Evolutionary conservation across 2,113 vertebrate genomes (phyloP).

Genomic region (Melanostigma gelatinosum): DNA sequence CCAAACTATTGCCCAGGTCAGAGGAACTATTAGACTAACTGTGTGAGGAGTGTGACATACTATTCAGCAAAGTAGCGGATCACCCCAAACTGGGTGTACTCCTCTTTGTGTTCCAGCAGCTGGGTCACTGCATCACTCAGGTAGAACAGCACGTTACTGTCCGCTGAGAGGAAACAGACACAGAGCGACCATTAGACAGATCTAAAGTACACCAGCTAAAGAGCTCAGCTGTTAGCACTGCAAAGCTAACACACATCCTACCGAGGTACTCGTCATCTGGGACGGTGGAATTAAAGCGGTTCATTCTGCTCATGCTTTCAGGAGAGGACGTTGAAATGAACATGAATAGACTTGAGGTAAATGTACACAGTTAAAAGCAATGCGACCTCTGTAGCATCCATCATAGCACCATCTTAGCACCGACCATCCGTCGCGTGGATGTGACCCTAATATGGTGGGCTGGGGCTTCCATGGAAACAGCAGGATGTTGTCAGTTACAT

Average conservation of each 20-base stretch:
- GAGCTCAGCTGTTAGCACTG: background rate
- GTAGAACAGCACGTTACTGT: slow-evolving; percentile 92
- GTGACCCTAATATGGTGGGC: background rate
- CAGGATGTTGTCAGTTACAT: slow-evolving; percentile 60
- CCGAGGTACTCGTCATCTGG: slow-evolving; percentile 74
- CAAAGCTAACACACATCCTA: slow-evolving; percentile 44
- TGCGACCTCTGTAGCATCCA: background rate
- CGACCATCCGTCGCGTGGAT: background rate
- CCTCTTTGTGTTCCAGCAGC: slow-evolving; percentile 93
- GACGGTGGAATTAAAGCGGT: slow-evolving; percentile 60
- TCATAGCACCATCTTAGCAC: background rate
- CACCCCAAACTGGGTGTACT: slow-evolving; percentile 91
- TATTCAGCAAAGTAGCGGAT: slow-evolving; percentile 96
- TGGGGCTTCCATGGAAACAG: slow-evolving; percentile 36
- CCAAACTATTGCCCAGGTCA: too few species aligned
- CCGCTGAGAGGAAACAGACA: slow-evolving; percentile 79
- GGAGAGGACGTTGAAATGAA: background rate
- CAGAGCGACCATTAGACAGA: background rate
- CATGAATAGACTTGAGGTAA: background rate
- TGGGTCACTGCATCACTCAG: slow-evolving; percentile 95
- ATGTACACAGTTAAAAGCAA: rapidly evolving
- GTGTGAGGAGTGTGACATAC: slow-evolving; percentile 82
- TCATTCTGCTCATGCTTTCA: slow-evolving; percentile 51
- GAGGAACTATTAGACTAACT: background rate
- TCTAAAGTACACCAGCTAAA: background rate